Base-by-base conservation (phyloP, 1,140 invertebrate genomes). In the Pachypeltis micranthus region DNA sequence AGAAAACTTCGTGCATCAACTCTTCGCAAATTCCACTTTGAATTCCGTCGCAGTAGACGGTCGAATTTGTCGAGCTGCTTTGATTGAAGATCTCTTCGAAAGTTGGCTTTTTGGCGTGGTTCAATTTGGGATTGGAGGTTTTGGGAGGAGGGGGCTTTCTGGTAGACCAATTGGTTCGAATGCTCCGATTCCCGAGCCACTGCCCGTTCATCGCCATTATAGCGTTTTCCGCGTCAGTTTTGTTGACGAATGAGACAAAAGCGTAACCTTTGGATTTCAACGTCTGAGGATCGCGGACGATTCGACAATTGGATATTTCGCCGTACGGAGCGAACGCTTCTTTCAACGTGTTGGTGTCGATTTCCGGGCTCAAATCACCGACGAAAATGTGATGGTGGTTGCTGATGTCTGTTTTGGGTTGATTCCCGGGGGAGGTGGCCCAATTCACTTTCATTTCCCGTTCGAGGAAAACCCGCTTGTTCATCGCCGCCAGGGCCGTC, bases 401-500 rank as follows among this genome's bases (percentile, higher is more conserved):
- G 77, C 91, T 96, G 24, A 96, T 98, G 79, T 99, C 96, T 76
- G 91, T 89, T 83, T 98, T 98, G 62, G 92, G 92, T 76, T 94
- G 91, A 78, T 94, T 96, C 65, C 93, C 94, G 66, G 95, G 94
- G 75, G 93, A 93, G 67, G 87, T 96, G 72, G 90, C 96, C 96
- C 96, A 98, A 83, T 94, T 98, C 67, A 96, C 96, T 84, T 98
- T 98, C 89, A 99, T 97, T 81, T 98, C 95, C 82, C 93, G 94
- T 63, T 96, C 92, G 69, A 97, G 82, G 77, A 96, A 94, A 67
- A 87, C 80, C 70, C 95, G 85, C 77, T 95, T 95, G 80, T 98
- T 98, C 95, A 98, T 98, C 73, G 94, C 92, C 72, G 91, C 88
- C 70, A 98, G 80, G 51, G 95, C 95, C 65, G 93, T 93, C 61